A percentile compares a stretch with the other conserved stretches of the same genome.
These are phyloP conservation scores for Grapholita molesta DNA, from an alignment of 1,140 invertebrate species.

Conservation along the genomic window DNA sequence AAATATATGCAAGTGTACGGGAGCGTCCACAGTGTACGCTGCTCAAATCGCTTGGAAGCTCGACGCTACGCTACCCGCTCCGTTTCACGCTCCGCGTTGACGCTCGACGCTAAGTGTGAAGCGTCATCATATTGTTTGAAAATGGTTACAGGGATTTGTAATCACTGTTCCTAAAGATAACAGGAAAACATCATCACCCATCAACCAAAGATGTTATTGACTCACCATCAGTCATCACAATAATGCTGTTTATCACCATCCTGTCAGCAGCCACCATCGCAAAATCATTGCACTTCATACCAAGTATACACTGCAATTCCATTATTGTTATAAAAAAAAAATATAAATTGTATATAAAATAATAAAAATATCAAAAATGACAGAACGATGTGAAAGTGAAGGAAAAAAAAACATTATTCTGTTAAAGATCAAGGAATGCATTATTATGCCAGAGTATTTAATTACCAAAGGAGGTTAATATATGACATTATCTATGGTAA, in stretches of 20 bases:
- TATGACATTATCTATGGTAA: too few relatives aligned
- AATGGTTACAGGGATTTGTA: too few relatives aligned
- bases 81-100: too few relatives aligned
- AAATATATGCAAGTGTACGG: too few relatives aligned
- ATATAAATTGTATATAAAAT: background rate
- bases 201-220: background rate
- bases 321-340: slow-evolving; percentile 7
- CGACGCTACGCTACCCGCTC: too few relatives aligned
- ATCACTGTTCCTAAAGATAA: background rate
- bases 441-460: background rate
- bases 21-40: too few relatives aligned
- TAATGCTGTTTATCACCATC: slow-evolving; percentile 89
- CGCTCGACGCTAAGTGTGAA: too few relatives aligned
- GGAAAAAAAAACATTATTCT: background rate
- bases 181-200: too few relatives aligned
- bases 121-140: too few relatives aligned
- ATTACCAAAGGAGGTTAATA: too few relatives aligned
- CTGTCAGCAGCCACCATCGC: slow-evolving; percentile 94
- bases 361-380: background rate
- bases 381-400: background rate
- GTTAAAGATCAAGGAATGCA: background rate
- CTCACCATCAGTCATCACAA: slow-evolving; percentile 94
- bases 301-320: slow-evolving; percentile 89
- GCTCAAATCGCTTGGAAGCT: too few relatives aligned
- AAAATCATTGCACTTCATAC: slow-evolving; percentile 95